These are phyloP conservation scores for Agrypnia vestita DNA, from an alignment of 1,140 invertebrate species.

Conservation along the genomic window DNA sequence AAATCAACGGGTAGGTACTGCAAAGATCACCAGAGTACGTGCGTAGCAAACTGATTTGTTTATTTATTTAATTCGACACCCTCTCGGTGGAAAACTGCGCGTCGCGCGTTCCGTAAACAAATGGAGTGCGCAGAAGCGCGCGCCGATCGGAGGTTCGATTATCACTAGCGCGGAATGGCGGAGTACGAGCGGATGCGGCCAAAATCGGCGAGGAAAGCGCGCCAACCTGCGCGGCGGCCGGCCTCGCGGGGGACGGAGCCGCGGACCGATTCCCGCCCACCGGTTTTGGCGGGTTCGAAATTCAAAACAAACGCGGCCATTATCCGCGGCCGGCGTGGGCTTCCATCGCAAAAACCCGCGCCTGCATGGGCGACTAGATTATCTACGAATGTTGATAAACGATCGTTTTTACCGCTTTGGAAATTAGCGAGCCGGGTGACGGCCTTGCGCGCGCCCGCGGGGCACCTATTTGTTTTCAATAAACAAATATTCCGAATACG, in stretches of 20 bases:
- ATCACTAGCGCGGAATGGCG: slow-evolving; percentile 19
- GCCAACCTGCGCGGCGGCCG: slow-evolving; percentile 14
- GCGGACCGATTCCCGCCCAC: slow-evolving; percentile 24
- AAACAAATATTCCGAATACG: not conserved
- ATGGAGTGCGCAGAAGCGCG: slow-evolving; percentile 23
- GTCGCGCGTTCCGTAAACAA: slow-evolving; percentile 3
- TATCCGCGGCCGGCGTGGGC: slow-evolving; percentile 22
- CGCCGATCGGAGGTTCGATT: slow-evolving; percentile 40
- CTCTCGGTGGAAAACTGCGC: not conserved
- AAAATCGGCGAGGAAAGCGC: slow-evolving; percentile 36
- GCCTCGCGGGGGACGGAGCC: not conserved
- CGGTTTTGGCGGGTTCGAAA: slow-evolving; percentile 5
- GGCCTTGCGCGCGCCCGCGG: slow-evolving; percentile 8
- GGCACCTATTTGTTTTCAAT: not conserved
- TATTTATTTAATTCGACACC: no score
- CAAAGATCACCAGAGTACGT: no score
- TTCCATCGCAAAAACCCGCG: not conserved
- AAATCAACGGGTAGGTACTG: not conserved
- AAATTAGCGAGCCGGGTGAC: slow-evolving; percentile 27
- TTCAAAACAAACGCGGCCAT: slow-evolving; percentile 30
- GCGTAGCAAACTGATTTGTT: no score
- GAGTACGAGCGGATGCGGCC: slow-evolving; percentile 33
- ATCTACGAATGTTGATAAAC: slow-evolving; percentile 32
- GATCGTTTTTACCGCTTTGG: slow-evolving; percentile 29
- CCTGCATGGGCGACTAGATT: slow-evolving; percentile 29